Base-by-base conservation (phyloP, 2,113 vertebrate genomes). In the Platycercus adscitus region DNA sequence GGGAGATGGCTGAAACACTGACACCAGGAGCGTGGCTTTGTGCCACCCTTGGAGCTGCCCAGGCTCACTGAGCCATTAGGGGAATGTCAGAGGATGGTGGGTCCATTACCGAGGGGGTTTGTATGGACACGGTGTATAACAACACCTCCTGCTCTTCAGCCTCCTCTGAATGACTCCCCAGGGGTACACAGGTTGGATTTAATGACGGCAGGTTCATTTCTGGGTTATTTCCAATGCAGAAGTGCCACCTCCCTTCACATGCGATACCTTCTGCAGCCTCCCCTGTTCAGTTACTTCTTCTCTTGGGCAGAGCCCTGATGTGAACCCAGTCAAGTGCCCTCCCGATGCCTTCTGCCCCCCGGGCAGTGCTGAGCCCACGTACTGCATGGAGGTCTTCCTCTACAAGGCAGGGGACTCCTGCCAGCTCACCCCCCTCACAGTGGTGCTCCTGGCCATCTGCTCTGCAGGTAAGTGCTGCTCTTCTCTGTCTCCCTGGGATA, bases 311-410 rank as follows among this genome's bases (percentile, higher is more conserved):
- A 99, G 98, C 88, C 99, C 99, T 7, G 99, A 99, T 39, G 98
- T 99, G 93, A 98, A 50, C 70, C 98, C 99, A 1, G 97, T 99
- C 58, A 92, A 56, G 92, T 99, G 99, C 88, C 99, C 99, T 28
- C 93, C 65, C 0, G 98, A 99, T 9, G 99, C 99, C 13, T 99
- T 99, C 91, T 99, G 99, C 91, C 99, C 99, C 2, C 37, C 71
- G 28, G 99, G 99, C 84, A 99, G 98, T 41, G 63, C 95, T 2
- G 97, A 97, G 56, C 99, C 98, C 0, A 94, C 96, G 6, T 99
- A 98, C 97, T 99, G 99, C 97, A 99, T 99, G 98, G 98, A 99
- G 94, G 97, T 98, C 8, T 99, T 99, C 92, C 98, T 99, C 25
- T 97, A 98, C 47, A 99, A 98, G 97, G 95, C 91, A 9, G 99